Evolutionary conservation across 2,113 vertebrate genomes (phyloP), one percentile per base, ranked within the genome.

Genomic region (Stigmatopora argus): DNA sequence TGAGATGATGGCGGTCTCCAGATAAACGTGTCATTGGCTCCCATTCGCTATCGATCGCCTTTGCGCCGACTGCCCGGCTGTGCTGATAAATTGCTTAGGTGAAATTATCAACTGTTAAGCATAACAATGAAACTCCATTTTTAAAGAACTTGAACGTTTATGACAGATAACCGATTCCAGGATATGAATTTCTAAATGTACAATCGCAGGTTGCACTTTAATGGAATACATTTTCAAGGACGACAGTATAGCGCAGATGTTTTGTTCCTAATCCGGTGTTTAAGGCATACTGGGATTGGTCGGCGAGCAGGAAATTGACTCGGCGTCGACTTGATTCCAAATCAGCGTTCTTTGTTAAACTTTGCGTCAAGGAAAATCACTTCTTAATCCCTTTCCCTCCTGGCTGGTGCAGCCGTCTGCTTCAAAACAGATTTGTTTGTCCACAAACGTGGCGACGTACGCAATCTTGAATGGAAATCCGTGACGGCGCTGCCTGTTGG

Each of bases 221-320:
- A 31, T 31, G 26, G 1, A 31, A 31, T 31, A 31, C 3, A 31
- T 31, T 2, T 31, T 31, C 26, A 31, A 31, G 26, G 26, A 31
- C 26, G 26, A 31, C 26, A 31, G 26, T 31, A 31, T 31, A 31
- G 26, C 3, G 26, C n/a, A 7, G 58, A 61, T n/a, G 13, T 44
- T 61, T 61, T 61, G 38, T 61, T 31, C 58, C n/a, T 61, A 61
- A 61, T 61, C 58, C n/a, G 18, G n/a, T 12, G n/a, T 45, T 7
- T n/a, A 44, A 11, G n/a, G 38, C 12, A 23, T 15, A 34, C 58
- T 21, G 58, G 18, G 58, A 61, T 44, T 61, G 58, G 58, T 14
- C 11, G 38, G 10, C 34, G 11, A 12, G 38, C 58, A 61, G 41
- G 21, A 35, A 61, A 13, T 5, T 45, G n/a, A 61, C 11, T 61